phyloP scores from a whole-genome alignment of 1,140 invertebrate genomes.

The Phymorhynchus buccinoides region DNA sequence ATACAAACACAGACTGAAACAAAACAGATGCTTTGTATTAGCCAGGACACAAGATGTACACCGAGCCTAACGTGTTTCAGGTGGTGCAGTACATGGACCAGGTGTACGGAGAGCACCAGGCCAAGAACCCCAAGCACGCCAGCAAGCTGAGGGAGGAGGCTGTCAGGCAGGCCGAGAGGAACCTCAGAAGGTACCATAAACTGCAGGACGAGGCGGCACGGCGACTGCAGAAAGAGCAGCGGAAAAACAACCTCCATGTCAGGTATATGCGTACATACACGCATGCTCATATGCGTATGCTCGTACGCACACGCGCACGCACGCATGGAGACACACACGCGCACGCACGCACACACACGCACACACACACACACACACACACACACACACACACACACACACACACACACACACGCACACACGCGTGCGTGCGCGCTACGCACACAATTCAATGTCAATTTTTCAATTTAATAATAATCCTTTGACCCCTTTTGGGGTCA shows the following conservation, averaged over 20 bases:
- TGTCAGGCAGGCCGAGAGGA: conserved; percentile 87
- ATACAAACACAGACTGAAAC: too few species aligned
- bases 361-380: too few species aligned
- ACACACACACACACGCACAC: background rate
- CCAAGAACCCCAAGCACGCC: conserved; percentile 68
- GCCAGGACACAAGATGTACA: too few species aligned
- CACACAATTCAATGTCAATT: too few species aligned
- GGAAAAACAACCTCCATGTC: conserved; percentile 18
- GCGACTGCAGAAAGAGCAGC: conserved; percentile 53
- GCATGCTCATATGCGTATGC: conserved; percentile 26
- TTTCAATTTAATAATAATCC: too few species aligned
- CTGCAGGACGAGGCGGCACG: conserved; percentile 77
- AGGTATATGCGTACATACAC: conserved; percentile 12
- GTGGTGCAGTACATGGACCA: conserved; percentile 84
- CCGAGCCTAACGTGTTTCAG: too few species aligned
- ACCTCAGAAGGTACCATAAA: conserved; percentile 86
- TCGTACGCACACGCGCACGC: background rate
- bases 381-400: background rate
- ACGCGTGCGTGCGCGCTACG: too few species aligned
- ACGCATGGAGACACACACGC: background rate
- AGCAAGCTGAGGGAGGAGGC: conserved; percentile 77
- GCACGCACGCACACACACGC: too few species aligned
- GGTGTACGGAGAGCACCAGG: conserved; percentile 80
- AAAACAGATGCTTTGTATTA: too few species aligned
- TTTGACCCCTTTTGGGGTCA: too few species aligned